Evolutionary conservation across 2,113 vertebrate genomes (phyloP).

Genomic region (Entomyzon cyanotis): DNA sequence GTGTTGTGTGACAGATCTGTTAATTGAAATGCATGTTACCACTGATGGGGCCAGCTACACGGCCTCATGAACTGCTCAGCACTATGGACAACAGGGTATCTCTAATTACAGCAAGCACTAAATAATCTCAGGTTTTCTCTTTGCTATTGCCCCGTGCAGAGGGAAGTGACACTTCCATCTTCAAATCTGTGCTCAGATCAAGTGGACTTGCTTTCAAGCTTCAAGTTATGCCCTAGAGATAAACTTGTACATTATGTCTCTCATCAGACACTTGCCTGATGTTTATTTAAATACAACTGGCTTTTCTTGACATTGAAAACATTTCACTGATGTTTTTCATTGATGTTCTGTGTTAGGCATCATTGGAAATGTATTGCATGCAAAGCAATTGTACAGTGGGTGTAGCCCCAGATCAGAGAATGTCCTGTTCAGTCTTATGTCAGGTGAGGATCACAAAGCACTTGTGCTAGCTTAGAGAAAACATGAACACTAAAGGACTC

Average conservation of each 20-base stretch:
- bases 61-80: background rate
- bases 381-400: background rate
- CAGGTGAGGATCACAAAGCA: background rate
- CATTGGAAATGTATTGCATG: background rate
- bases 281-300: background rate
- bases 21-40: background rate
- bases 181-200: background rate
- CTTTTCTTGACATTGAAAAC: background rate
- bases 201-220: background rate
- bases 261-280: background rate
- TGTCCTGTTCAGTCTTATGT: background rate
- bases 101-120: background rate
- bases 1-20: rapidly evolving
- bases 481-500: background rate
- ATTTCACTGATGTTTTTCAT: background rate
- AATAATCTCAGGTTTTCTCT: background rate
- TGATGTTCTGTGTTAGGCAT: background rate
- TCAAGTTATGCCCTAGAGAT: background rate
- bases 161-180: background rate
- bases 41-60: rapidly evolving
- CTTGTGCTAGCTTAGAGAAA: background rate
- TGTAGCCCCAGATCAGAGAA: background rate
- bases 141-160: background rate
- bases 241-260: background rate
- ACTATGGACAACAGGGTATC: background rate